These are phyloP conservation scores for Drosophila kambysellisi DNA, from an alignment of 2,888 invertebrate genomes.

Conservation along the genomic window DNA sequence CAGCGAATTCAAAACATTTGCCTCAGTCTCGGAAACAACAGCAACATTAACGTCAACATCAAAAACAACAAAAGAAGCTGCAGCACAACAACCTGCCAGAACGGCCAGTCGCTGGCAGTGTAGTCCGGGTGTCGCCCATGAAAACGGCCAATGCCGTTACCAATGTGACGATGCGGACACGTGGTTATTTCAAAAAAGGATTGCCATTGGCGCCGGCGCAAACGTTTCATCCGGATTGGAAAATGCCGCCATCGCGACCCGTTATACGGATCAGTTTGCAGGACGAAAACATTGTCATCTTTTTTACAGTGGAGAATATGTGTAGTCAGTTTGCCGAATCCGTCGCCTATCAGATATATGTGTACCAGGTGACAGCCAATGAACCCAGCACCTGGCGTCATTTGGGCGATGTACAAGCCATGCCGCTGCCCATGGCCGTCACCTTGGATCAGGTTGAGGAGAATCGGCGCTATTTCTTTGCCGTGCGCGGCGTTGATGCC, in stretches of 20 bases:
- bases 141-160: too few species aligned
- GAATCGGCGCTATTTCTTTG: slow-evolving; percentile 96
- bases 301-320: slow-evolving; percentile 93
- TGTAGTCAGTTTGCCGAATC: slow-evolving; percentile 89
- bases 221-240: slow-evolving; percentile 87
- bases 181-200: slow-evolving; percentile 77
- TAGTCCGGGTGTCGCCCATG: too few species aligned
- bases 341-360: slow-evolving; percentile 95
- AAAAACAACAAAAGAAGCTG: slow-evolving; percentile 8
- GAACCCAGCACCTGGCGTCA: slow-evolving; percentile 94
- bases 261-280: slow-evolving; percentile 92
- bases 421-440: slow-evolving; percentile 97
- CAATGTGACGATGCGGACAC: slow-evolving; percentile 66
- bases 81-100: neutral
- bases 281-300: slow-evolving; percentile 94
- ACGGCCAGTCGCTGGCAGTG: too few species aligned
- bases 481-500: slow-evolving; percentile 95
- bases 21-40: slow-evolving; percentile 40
- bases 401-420: slow-evolving; percentile 96
- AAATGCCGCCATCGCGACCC: slow-evolving; percentile 92
- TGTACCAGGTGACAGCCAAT: slow-evolving; percentile 93
- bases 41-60: neutral
- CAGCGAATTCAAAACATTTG: slow-evolving; percentile 8
- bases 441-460: slow-evolving; percentile 96
- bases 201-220: slow-evolving; percentile 83